These are phyloP conservation scores for Anagrus nilaparvatae DNA, from an alignment of 1,140 invertebrate genomes.

Conservation along the genomic window DNA sequence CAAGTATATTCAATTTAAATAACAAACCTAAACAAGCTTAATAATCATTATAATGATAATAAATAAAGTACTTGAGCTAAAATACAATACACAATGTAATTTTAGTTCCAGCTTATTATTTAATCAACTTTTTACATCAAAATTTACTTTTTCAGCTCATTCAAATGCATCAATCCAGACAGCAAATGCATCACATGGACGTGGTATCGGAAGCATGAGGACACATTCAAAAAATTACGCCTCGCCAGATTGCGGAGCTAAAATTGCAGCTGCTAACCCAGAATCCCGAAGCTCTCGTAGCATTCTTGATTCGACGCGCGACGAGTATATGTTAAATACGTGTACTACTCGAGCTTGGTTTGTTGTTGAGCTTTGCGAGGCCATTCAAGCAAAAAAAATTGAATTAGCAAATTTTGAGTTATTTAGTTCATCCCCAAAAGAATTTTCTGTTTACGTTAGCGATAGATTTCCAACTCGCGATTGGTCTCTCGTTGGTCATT, in stretches of 20 bases:
- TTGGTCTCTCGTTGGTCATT: conserved; percentile 81
- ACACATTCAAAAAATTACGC: conserved; percentile 84
- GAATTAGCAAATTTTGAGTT: conserved; percentile 97
- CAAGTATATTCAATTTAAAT: too few species aligned
- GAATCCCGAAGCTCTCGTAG: conserved; percentile 78
- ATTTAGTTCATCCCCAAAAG: conserved; percentile 92
- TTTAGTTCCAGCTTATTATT: too few species aligned
- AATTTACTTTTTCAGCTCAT: conserved; percentile 32
- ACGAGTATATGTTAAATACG: conserved; percentile 97
- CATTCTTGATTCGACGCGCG: conserved; percentile 76
- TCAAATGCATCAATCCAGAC: conserved; percentile 38
- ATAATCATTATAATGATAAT: too few species aligned
- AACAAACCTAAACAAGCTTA: too few species aligned
- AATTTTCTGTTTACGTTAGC: conserved; percentile 78
- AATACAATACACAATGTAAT: too few species aligned
- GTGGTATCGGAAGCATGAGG: conserved; percentile 44
- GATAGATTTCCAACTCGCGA: conserved; percentile 87
- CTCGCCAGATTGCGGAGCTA: conserved; percentile 92
- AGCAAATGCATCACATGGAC: conserved; percentile 25
- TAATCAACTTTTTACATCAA: too few species aligned
- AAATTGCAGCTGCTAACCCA: conserved; percentile 83
- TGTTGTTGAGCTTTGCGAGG: conserved; percentile 94
- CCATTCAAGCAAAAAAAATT: conserved; percentile 87
- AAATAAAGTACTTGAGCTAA: too few species aligned
- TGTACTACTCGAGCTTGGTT: conserved; percentile 92